These are phyloP conservation scores for Drosophila quinaria DNA, from an alignment of 2,888 invertebrate genomes.

Conservation along the genomic window DNA sequence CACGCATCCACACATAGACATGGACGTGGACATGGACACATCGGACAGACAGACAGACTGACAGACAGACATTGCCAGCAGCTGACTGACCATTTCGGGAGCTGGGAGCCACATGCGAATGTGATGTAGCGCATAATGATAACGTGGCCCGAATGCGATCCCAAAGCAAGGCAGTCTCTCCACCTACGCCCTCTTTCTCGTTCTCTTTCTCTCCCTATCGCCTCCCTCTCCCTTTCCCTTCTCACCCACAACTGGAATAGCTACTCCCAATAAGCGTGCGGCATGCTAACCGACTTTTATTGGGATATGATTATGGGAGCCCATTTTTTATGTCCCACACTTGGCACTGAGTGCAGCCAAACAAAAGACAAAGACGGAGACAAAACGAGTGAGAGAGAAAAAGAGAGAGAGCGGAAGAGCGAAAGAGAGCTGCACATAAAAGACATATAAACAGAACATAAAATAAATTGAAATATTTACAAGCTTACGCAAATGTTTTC, in stretches of 20 bases:
- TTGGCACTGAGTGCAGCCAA: conserved; percentile 57
- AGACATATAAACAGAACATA: conserved; percentile 67
- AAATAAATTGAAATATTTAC: conserved; percentile 81
- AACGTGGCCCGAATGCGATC: conserved; percentile 57
- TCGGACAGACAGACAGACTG: conserved; percentile 9
- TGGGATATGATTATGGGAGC: conserved; percentile 78
- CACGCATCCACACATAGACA: conserved; percentile 15
- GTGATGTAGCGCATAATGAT: conserved; percentile 81
- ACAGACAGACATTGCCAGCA: conserved; percentile 26
- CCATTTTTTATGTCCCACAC: conserved; percentile 74
- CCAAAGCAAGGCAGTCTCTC: conserved; percentile 29
- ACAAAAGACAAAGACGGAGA: not conserved
- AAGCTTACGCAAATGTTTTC: conserved; percentile 75
- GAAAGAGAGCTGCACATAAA: conserved; percentile 70
- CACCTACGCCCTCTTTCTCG: conserved; percentile 9
- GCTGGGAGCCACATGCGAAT: conserved; percentile 63
- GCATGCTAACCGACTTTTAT: conserved; percentile 78
- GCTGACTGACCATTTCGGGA: conserved; percentile 52
- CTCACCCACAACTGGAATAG: conserved; percentile 8
- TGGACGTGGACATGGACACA: conserved; percentile 8
- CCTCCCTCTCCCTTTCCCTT: not conserved
- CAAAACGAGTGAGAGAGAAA: not conserved
- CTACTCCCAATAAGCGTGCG: conserved; percentile 56
- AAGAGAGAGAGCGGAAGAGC: conserved; percentile 4
- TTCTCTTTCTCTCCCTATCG: not conserved